Base-by-base conservation (phyloP, 2,113 vertebrate species). In the Esox niger region DNA sequence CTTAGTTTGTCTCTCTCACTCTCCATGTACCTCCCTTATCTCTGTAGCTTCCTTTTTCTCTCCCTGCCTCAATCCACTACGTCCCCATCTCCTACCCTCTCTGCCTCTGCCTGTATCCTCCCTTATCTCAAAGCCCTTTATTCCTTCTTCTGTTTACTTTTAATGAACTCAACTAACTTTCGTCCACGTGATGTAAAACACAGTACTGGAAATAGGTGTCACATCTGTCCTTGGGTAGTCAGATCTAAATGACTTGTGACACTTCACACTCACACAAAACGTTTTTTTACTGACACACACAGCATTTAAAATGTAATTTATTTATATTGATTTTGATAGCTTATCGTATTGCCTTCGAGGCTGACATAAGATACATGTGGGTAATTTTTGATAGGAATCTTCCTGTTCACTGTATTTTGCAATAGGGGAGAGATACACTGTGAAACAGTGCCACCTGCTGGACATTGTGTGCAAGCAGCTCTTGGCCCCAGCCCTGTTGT, bases 271-370 rank as follows among this genome's bases (percentile, higher is more conserved):
- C 57, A 75, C 32, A 79, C 57, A 72, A 43, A 57, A 70, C 30
- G 3, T 58, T 21, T 23, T 6, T 23, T 29, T 63, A 79, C 11
- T 64, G 29, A 78, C 27, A 0, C 64, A 60, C 3, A 25, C 63
- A 65, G 47, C 68, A 81, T 80, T 66, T 70, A 23, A 68, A 75
- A 64, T 31, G 4, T 8, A 47, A 26, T 33, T n/a, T n/a, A n/a
- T n/a, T n/a, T n/a, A n/a, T 77, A 21, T 49, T 66, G 58, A 75
- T 2, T 71, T 81, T 73, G 68, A 11, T 32, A 73, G 35, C 33
- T 73, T 57, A 71, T 82, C 71, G 62, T 23, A 29, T 67, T 32
- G 62, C 23, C n/a, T 17, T 8, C 1, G 60, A 55, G 60, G 64
- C 27, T 33, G 15, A 10, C 30, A 6, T 7, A 68, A 71, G 79